A percentile compares a stretch with the other conserved stretches of the same genome.
Evolutionary conservation across 2,888 invertebrate species (phyloP).

Genomic region (Pseudococcus longispinus): DNA sequence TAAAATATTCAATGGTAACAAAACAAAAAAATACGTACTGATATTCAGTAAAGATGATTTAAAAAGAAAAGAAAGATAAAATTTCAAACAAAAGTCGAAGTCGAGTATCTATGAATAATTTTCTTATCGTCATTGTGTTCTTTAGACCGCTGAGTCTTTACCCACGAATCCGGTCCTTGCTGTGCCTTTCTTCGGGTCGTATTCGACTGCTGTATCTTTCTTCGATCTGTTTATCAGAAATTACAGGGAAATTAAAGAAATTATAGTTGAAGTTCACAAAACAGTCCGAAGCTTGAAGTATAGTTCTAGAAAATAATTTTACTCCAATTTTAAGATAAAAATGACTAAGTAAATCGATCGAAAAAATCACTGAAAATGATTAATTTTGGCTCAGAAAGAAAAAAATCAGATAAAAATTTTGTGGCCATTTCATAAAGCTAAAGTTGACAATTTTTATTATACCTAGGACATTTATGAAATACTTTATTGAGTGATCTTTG

Average conservation of each 20-base stretch:
- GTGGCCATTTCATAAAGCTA: no score
- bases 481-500: no score
- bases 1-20: conserved; percentile 46
- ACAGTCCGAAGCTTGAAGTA: no score
- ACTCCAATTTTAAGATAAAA: no score
- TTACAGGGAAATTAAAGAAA: not conserved
- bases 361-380: no score
- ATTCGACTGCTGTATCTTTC: conserved; percentile 80
- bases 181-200: conserved; percentile 81
- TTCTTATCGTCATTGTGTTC: not conserved
- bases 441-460: no score
- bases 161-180: conserved; percentile 86
- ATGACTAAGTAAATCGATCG: no score
- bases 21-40: conserved; percentile 38
- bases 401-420: no score
- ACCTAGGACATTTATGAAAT: no score
- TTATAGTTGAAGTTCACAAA: no score
- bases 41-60: conserved; percentile 41
- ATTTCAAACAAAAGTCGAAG: not conserved
- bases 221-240: conserved; percentile 67
- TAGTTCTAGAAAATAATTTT: no score
- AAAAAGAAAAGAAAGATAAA: not conserved
- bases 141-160: conserved; percentile 85
- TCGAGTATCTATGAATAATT: conserved; percentile 20
- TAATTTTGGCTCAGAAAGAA: no score